phyloP scores from a whole-genome alignment of 2,113 vertebrate genomes.

The Telmatochromis brichardi region DNA sequence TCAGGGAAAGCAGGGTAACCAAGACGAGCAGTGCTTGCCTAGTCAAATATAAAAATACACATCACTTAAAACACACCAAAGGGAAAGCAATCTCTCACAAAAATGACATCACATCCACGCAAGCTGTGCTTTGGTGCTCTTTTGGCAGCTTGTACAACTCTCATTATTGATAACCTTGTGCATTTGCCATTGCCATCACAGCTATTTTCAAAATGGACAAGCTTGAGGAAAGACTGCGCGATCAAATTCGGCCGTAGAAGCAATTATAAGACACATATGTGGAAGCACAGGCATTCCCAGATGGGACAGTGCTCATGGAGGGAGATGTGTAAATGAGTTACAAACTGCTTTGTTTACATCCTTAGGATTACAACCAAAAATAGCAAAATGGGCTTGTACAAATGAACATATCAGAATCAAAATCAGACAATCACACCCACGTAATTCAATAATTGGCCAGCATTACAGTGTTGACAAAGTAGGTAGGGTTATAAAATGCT shows the following conservation, averaged over 20 bases:
- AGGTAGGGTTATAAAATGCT: not conserved
- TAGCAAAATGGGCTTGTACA: not conserved
- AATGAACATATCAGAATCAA: not conserved
- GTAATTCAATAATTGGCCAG: not conserved
- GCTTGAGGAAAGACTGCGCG: fast-evolving
- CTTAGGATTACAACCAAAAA: not conserved
- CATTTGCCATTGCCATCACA: not conserved
- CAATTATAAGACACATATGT: not conserved
- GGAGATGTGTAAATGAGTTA: not conserved
- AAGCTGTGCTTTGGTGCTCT: not conserved
- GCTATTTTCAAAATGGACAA: not conserved
- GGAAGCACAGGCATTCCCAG: not conserved
- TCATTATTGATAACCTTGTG: not conserved
- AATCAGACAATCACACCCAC: not conserved
- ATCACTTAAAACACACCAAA: not conserved
- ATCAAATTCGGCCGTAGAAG: not conserved
- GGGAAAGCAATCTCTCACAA: not conserved
- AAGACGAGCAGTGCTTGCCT: not conserved
- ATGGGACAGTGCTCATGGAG: not conserved
- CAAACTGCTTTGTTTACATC: not conserved
- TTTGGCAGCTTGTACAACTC: not conserved
- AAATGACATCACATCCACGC: not conserved
- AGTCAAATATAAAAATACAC: not conserved
- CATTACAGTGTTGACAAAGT: not conserved
- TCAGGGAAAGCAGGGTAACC: not conserved